These are phyloP conservation scores for Peromyscus maniculatus DNA, from an alignment of 2,113 vertebrate genomes.

Conservation along the genomic window DNA sequence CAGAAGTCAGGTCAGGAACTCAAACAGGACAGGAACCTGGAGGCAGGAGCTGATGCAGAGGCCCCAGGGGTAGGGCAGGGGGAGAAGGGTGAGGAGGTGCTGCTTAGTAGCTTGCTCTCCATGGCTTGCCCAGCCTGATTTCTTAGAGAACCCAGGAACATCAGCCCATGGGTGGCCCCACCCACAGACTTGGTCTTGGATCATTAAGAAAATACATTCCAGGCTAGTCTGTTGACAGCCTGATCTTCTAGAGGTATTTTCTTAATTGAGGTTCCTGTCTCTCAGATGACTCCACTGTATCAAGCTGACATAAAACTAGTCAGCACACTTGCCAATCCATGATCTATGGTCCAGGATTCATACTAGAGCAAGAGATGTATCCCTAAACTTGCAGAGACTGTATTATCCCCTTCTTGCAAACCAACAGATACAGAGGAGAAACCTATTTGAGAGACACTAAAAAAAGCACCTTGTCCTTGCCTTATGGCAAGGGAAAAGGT, in stretches of 20 bases:
- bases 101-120: background rate
- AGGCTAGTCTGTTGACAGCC: background rate
- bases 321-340: background rate
- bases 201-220: background rate
- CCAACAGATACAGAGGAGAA: background rate
- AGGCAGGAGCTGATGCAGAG: background rate
- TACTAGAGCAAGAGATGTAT: background rate
- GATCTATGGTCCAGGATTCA: background rate
- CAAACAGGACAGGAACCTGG: background rate
- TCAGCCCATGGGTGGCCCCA: background rate
- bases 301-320: background rate
- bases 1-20: background rate
- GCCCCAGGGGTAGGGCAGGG: too few relatives aligned
- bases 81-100: too few relatives aligned
- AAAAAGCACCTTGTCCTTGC: background rate
- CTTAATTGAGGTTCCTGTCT: background rate
- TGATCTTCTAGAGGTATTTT: background rate
- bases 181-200: background rate
- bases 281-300: background rate
- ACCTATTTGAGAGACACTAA: background rate
- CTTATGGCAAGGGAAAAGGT: background rate
- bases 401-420: background rate
- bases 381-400: background rate
- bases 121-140: background rate
- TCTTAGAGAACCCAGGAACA: background rate